Percentiles rank a stretch among this genome's conserved stretches.
Conservation (phyloP, 2,888 invertebrate species). For the Eucera pruinosa region DNA sequence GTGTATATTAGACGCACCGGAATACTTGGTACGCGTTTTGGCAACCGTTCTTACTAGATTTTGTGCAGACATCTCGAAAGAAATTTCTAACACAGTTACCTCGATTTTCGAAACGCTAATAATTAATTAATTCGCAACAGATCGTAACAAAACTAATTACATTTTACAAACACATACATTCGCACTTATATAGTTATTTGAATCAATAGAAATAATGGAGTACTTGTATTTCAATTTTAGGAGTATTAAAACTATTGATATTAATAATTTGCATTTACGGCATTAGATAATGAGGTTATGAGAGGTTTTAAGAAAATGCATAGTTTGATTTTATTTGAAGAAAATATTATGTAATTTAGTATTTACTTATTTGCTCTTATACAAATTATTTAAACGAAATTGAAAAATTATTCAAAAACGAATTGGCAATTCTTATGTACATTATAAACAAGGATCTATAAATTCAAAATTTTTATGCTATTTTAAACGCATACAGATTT, state of each 20-base stretch:
- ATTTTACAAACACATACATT: neutral
- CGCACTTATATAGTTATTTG: neutral
- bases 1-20: constrained; percentile 20
- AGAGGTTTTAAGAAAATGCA: neutral
- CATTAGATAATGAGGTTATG: neutral
- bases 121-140: neutral
- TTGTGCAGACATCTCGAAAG: neutral
- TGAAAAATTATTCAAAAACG: no score
- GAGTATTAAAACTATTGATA: no score
- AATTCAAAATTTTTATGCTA: neutral
- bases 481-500: no score
- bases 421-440: neutral
- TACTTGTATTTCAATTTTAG: neutral
- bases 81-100: constrained; percentile 29
- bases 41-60: constrained; percentile 19
- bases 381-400: constrained; percentile 4
- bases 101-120: constrained; percentile 18
- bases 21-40: constrained; percentile 26
- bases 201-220: neutral
- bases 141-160: neutral
- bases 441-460: neutral
- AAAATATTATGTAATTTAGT: no score
- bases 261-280: neutral
- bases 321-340: neutral
- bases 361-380: no score